Evolutionary conservation across 2,113 vertebrate genomes (phyloP).

Genomic region (Furnarius figulus): DNA sequence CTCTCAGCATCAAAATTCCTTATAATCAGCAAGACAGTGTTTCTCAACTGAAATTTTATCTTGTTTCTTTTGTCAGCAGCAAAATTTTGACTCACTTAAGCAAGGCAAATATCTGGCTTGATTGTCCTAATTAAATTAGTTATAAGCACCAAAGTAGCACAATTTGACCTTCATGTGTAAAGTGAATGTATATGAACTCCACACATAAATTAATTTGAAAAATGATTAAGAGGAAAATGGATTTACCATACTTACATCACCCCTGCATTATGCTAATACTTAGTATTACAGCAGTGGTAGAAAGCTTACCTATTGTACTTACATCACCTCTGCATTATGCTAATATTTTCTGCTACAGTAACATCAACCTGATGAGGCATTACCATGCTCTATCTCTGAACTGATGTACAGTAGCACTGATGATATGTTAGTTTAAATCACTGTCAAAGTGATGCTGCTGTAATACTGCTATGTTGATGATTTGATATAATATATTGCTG

Average conservation of each 20-base stretch:
- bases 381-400: not conserved
- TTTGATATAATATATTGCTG: conserved; percentile 54
- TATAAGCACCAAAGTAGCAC: not conserved
- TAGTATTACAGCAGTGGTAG: not conserved
- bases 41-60: not conserved
- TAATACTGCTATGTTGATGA: conserved; percentile 42
- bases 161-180: not conserved
- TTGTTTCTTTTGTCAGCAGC: not conserved
- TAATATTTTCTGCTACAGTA: conserved; percentile 31
- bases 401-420: conserved; percentile 19
- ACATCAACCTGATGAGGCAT: conserved; percentile 49
- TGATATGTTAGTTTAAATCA: conserved; percentile 52
- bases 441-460: conserved; percentile 27
- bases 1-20: not conserved
- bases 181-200: not conserved
- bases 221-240: conserved; percentile 1
- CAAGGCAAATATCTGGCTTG: not conserved
- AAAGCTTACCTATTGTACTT: conserved; percentile 22
- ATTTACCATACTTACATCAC: not conserved
- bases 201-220: conserved; percentile 6
- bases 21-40: not conserved
- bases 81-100: not conserved
- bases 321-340: conserved; percentile 43
- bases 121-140: conserved; percentile 8
- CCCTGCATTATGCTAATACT: conserved; percentile 42